A percentile compares a stretch with the other conserved stretches of the same genome.
These are phyloP conservation scores for Suricata suricatta DNA, from an alignment of 2,113 vertebrate species.

Conservation along the genomic window DNA sequence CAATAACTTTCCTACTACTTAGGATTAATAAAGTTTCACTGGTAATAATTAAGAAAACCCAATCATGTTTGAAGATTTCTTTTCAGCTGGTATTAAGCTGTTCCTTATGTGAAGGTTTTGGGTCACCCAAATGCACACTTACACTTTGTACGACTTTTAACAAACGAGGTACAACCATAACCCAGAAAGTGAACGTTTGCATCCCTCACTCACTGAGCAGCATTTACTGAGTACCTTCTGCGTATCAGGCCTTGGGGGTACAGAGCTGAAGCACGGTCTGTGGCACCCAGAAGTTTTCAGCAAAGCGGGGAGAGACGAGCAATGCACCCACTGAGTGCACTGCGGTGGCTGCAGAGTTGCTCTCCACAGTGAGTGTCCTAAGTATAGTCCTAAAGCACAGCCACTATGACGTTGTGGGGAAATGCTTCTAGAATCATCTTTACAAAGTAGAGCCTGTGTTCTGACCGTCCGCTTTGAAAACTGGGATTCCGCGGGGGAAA, in stretches of 20 bases:
- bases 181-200: not conserved
- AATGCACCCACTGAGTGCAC: not conserved
- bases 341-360: rapidly evolving
- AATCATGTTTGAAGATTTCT: not conserved
- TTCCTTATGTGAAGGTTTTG: not conserved
- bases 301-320: not conserved
- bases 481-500: not conserved
- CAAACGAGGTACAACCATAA: not conserved
- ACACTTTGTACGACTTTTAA: not conserved
- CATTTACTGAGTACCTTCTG: not conserved
- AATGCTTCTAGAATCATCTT: not conserved
- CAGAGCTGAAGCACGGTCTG: not conserved
- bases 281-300: not conserved
- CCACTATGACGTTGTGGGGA: not conserved
- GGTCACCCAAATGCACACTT: not conserved
- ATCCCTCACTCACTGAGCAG: not conserved
- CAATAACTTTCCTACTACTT: not conserved
- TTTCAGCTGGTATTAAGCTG: not conserved
- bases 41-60: not conserved
- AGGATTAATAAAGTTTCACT: not conserved
- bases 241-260: too few relatives aligned
- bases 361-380: not conserved
- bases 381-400: not conserved
- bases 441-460: not conserved
- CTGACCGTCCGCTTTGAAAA: not conserved